These are phyloP conservation scores for Penaeus indicus DNA, from an alignment of 1,140 invertebrate species.

Conservation along the genomic window DNA sequence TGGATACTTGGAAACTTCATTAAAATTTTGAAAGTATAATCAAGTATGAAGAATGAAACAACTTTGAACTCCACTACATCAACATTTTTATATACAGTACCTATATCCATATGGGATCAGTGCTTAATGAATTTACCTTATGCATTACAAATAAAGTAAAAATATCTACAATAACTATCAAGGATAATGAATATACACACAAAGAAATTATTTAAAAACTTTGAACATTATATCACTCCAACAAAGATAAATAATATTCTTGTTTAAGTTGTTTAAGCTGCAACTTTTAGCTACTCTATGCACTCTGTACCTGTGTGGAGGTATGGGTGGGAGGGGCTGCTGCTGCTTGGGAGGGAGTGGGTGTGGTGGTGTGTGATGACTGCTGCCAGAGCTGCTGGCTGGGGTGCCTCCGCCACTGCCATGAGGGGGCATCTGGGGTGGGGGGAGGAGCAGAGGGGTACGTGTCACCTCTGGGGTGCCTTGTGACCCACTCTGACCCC, in stretches of 20 bases:
- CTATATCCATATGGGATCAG: too few relatives aligned
- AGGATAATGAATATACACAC: too few relatives aligned
- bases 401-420: slow-evolving; percentile 50
- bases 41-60: neutral
- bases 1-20: too few relatives aligned
- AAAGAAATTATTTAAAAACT: too few relatives aligned
- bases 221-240: too few relatives aligned
- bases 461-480: slow-evolving; percentile 64
- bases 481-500: slow-evolving; percentile 61
- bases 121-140: too few relatives aligned
- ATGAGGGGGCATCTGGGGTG: slow-evolving; percentile 54
- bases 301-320: slow-evolving; percentile 61
- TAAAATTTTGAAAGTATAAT: slow-evolving; percentile 8
- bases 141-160: too few relatives aligned
- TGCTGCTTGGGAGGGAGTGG: slow-evolving; percentile 58
- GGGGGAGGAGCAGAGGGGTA: slow-evolving; percentile 49
- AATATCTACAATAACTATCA: too few relatives aligned
- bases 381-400: slow-evolving; percentile 57
- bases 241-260: too few relatives aligned
- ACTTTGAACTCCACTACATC: too few relatives aligned
- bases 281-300: neutral
- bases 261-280: too few relatives aligned
- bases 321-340: slow-evolving; percentile 65
- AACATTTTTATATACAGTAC: too few relatives aligned
- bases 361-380: slow-evolving; percentile 55